A percentile compares a stretch with the other conserved stretches of the same genome.
phyloP scores from a whole-genome alignment of 2,113 vertebrate species.

The Podarcis muralis region DNA sequence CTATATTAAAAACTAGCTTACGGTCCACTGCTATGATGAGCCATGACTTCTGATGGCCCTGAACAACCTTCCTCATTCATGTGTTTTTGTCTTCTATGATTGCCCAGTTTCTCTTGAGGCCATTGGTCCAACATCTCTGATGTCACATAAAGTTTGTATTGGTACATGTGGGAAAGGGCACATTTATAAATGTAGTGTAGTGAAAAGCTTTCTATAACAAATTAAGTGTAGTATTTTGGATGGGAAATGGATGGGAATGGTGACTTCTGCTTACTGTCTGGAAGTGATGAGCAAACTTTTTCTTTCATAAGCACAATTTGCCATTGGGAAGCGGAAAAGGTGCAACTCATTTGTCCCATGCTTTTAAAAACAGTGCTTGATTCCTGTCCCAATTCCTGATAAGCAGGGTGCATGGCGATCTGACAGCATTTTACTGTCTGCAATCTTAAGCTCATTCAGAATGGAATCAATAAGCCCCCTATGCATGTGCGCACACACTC shows the following conservation, averaged over 20 bases:
- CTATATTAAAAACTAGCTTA: background rate
- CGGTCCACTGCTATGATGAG: background rate
- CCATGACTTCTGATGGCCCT: background rate
- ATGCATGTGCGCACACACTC: background rate
- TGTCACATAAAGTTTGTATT: background rate
- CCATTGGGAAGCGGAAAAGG: background rate
- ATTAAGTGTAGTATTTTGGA: background rate
- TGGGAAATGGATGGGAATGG: too few relatives aligned
- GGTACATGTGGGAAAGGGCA: background rate
- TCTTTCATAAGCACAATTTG: background rate
- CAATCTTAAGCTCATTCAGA: background rate
- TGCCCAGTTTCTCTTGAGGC: background rate
- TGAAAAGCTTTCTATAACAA: too few relatives aligned
- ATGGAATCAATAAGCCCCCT: background rate
- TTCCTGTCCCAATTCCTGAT: background rate
- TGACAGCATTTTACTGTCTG: background rate
- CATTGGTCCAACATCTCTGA: background rate
- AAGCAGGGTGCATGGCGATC: background rate
- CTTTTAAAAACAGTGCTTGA: background rate
- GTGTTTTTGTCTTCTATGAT: background rate
- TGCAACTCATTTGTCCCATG: background rate
- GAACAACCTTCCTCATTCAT: background rate
- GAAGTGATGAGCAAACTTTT: background rate
- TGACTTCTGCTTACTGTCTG: background rate
- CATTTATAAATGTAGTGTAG: background rate